Evolutionary conservation across 2,113 vertebrate species (phyloP).

Genomic region (Nyctibius bracteatus): DNA sequence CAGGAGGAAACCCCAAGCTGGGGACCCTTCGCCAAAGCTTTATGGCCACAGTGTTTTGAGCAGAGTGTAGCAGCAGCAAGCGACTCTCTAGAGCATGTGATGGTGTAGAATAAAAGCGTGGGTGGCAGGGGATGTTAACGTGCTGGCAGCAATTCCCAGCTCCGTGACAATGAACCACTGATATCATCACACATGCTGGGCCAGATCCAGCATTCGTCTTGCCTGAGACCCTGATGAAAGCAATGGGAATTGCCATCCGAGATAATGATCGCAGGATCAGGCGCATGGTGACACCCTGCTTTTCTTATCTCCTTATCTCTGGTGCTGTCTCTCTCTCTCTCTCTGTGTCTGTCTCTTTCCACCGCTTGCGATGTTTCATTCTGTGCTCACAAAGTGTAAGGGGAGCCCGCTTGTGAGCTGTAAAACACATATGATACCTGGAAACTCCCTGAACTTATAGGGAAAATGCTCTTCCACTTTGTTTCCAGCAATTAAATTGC

Average conservation of each 20-base stretch:
- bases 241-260: not conserved
- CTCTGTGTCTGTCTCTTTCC: not conserved
- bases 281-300: not conserved
- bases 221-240: conserved; percentile 39
- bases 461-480: not conserved
- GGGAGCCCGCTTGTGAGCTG: not conserved
- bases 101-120: not conserved
- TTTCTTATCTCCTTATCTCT: not conserved
- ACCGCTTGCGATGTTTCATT: not conserved
- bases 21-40: not conserved
- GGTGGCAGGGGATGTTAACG: not conserved
- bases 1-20: not conserved
- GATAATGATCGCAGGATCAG: not conserved
- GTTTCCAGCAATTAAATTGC: not conserved
- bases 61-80: not conserved
- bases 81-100: not conserved
- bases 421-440: not conserved
- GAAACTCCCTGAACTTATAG: not conserved
- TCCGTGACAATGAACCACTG: conserved; percentile 35
- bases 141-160: conserved; percentile 40
- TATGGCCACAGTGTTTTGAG: not conserved
- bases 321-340: not conserved
- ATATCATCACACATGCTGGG: conserved; percentile 14
- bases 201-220: conserved; percentile 1
- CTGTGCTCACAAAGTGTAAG: not conserved